Conservation (phyloP, 2,888 invertebrate species). For the Lasioglossum figueresi region DNA sequence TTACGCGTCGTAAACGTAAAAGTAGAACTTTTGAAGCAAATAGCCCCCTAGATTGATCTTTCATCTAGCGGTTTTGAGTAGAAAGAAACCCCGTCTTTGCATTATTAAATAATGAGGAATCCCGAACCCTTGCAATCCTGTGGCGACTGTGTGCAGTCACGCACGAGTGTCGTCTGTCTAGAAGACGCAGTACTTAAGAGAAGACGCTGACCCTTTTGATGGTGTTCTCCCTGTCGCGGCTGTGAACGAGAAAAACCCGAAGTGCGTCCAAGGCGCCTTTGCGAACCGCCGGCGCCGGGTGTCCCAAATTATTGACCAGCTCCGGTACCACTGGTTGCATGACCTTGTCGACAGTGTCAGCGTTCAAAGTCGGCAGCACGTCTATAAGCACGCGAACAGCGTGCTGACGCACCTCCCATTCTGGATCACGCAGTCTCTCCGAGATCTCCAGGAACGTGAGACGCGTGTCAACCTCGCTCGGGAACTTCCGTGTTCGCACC, state of each 20-base stretch:
- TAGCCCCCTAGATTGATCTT: too few species aligned
- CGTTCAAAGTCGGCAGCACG: constrained; percentile 89
- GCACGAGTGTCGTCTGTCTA: too few species aligned
- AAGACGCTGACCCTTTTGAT: constrained; percentile 85
- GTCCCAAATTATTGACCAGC: constrained; percentile 91
- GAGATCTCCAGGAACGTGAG: constrained; percentile 89
- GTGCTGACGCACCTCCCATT: constrained; percentile 93
- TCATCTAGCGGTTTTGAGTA: too few species aligned
- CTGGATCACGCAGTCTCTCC: constrained; percentile 90
- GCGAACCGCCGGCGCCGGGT: constrained; percentile 91
- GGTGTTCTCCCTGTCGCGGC: constrained; percentile 88
- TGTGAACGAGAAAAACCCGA: constrained; percentile 89
- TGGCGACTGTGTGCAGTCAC: too few species aligned
- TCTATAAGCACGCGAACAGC: constrained; percentile 92
- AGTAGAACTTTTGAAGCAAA: too few species aligned
- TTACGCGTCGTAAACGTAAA: too few species aligned
- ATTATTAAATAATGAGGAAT: too few species aligned
- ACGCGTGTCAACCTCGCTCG: constrained; percentile 88
- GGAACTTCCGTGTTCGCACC: constrained; percentile 89
- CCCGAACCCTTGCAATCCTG: too few species aligned
- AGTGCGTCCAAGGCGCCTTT: constrained; percentile 92
- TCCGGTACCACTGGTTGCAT: constrained; percentile 88
- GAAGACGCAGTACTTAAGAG: too few species aligned
- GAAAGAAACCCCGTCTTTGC: too few species aligned
- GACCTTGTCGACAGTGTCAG: constrained; percentile 88